A percentile compares a stretch with the other conserved stretches of the same genome.
phyloP scores from a whole-genome alignment of 2,888 invertebrate genomes.

The Chydorus sphaericus region DNA sequence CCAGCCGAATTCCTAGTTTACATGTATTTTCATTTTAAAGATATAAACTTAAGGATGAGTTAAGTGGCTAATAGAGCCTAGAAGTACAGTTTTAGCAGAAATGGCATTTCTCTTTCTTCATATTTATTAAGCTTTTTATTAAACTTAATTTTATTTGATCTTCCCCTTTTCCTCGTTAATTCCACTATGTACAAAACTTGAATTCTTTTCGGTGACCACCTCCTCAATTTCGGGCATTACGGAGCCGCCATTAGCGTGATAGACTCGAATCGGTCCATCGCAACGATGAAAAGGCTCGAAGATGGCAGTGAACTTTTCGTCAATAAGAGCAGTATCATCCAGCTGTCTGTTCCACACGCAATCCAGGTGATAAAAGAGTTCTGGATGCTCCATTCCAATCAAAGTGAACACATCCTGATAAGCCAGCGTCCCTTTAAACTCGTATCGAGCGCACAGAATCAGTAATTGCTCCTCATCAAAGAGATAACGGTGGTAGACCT shows the following conservation, averaged over 20 bases:
- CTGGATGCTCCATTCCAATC: constrained; percentile 28
- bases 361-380: constrained; percentile 31
- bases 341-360: constrained; percentile 35
- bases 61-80: no score
- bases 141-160: no score
- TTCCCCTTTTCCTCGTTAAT: no score
- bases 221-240: constrained; percentile 20
- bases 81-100: no score
- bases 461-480: constrained; percentile 22
- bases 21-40: no score
- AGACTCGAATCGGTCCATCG: constrained; percentile 24
- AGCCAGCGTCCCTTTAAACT: constrained; percentile 28
- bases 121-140: no score
- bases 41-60: no score
- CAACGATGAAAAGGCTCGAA: constrained; percentile 30
- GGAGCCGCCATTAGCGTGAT: constrained; percentile 26
- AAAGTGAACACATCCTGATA: constrained; percentile 35
- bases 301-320: not conserved
- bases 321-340: constrained; percentile 22
- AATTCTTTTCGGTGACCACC: not conserved
- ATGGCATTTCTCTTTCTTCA: no score
- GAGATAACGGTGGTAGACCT: constrained; percentile 27
- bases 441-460: constrained; percentile 27
- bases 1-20: no score
- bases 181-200: no score